Conservation (phyloP, 2,113 vertebrate species). For the Gallinago undulata region DNA sequence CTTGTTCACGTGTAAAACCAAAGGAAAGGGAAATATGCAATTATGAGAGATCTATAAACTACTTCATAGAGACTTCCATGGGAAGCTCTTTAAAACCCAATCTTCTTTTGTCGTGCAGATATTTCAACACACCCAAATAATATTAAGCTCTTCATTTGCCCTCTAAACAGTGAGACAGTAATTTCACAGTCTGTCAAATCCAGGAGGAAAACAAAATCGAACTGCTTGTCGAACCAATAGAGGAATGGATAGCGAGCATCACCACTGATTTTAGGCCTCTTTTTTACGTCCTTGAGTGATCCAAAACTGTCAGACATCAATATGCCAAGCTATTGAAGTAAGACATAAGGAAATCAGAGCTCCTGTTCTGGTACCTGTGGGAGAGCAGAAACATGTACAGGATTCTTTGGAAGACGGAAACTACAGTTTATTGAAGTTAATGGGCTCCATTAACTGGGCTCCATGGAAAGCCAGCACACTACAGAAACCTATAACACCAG, state of each 20-base stretch:
- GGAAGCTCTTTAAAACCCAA: neutral
- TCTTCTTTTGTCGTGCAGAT: neutral
- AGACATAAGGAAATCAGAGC: neutral
- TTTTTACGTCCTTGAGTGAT: neutral
- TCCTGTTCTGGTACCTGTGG: fast-evolving
- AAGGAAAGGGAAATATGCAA: neutral
- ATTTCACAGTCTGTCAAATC: neutral
- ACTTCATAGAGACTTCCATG: neutral
- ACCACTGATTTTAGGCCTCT: neutral
- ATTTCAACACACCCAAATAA: neutral
- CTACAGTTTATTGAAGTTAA: neutral
- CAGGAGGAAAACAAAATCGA: neutral
- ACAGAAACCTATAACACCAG: neutral
- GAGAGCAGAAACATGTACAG: neutral
- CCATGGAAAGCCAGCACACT: neutral
- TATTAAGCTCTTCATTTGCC: neutral
- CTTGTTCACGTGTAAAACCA: neutral
- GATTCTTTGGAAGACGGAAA: neutral
- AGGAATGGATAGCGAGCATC: neutral
- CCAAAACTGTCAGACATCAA: neutral
- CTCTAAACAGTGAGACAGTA: neutral
- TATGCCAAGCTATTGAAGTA: neutral
- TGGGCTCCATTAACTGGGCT: neutral
- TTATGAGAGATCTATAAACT: neutral
- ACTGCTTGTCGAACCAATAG: neutral